phyloP scores from a whole-genome alignment of 2,113 vertebrate genomes.

The Malaclemys terrapin region DNA sequence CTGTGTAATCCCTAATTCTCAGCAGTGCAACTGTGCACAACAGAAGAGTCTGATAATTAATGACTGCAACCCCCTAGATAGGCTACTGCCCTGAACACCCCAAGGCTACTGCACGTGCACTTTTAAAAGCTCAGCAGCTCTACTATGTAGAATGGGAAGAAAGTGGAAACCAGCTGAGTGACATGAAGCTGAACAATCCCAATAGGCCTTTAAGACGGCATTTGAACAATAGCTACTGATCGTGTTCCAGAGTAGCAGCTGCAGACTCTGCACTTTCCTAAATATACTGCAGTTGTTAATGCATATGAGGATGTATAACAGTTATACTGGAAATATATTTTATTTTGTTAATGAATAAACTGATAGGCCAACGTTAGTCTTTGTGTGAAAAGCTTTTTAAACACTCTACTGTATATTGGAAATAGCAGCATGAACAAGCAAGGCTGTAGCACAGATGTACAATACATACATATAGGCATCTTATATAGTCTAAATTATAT shows the following conservation, averaged over 20 bases:
- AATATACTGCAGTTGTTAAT: background rate
- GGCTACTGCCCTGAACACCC: slow-evolving; percentile 8
- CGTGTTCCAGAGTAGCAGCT: slow-evolving; percentile 38
- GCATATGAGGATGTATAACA: background rate
- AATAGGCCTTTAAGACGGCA: background rate
- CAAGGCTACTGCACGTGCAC: background rate
- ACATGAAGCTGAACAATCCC: no score
- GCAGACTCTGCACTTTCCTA: background rate
- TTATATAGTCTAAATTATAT: background rate
- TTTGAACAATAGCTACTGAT: slow-evolving; percentile 42
- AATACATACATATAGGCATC: background rate
- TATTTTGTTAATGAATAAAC: background rate
- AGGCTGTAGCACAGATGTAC: background rate
- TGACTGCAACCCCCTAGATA: slow-evolving; percentile 20
- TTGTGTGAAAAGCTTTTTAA: background rate
- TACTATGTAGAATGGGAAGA: background rate
- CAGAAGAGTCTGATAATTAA: slow-evolving; percentile 64
- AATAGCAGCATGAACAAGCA: background rate
- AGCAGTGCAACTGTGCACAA: slow-evolving; percentile 17
- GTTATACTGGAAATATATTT: background rate
- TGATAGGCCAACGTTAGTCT: background rate
- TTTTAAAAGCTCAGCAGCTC: slow-evolving; percentile 16
- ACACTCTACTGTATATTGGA: background rate
- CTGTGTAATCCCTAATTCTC: slow-evolving; percentile 58
- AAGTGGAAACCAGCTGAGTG: background rate